Conservation (phyloP, 2,797 vertebrate species). For the Hipposideros larvatus region DNA sequence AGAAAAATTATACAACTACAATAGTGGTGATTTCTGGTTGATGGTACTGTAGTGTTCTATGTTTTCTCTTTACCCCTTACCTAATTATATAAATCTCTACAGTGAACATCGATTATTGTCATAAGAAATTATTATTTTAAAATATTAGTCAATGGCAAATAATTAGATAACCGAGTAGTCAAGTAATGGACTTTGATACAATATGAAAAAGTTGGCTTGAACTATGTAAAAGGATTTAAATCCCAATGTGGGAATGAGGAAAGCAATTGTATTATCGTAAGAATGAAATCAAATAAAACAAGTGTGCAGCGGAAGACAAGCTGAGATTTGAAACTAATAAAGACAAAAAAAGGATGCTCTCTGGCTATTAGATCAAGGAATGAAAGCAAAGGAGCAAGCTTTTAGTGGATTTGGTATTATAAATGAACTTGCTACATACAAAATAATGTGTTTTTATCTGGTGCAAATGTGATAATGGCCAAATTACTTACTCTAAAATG, state of each 20-base stretch:
- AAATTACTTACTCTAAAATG: slow-evolving; percentile 73
- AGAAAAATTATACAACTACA: background rate
- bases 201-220: background rate
- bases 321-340: slow-evolving; percentile 6
- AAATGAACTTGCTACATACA: slow-evolving; percentile 13
- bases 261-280: background rate
- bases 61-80: slow-evolving; percentile 24
- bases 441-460: slow-evolving; percentile 59
- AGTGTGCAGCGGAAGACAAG: background rate
- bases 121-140: slow-evolving; percentile 65
- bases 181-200: slow-evolving; percentile 56
- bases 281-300: slow-evolving; percentile 56
- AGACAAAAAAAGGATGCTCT: background rate
- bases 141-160: slow-evolving; percentile 56
- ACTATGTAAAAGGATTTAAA: background rate
- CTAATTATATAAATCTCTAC: slow-evolving; percentile 12
- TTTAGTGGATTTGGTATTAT: background rate
- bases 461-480: slow-evolving; percentile 61
- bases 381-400: background rate
- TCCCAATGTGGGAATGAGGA: background rate
- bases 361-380: background rate
- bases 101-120: background rate
- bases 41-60: background rate
- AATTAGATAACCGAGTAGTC: slow-evolving; percentile 37
- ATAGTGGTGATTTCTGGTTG: slow-evolving; percentile 8